Percentiles rank a stretch among this genome's conserved stretches.
phyloP scores from a whole-genome alignment of 2,888 invertebrate genomes.

The Dioctria linearis region DNA sequence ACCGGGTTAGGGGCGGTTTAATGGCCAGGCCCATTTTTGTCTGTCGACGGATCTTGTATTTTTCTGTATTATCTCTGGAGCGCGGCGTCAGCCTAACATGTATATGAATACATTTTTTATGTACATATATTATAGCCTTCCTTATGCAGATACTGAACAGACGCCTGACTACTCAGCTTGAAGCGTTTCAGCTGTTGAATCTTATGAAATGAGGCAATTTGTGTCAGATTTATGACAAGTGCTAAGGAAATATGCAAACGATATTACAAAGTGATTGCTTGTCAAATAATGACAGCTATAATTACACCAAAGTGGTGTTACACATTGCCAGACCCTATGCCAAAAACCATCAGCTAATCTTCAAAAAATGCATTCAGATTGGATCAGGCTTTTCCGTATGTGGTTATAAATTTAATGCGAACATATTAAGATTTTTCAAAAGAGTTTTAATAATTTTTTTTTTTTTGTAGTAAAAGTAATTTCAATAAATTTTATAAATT shows the following conservation, averaged over 20 bases:
- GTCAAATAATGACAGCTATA: conserved; percentile 7
- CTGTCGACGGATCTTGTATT: not conserved
- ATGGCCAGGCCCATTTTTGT: not conserved
- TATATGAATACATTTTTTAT: not conserved
- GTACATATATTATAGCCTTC: no score
- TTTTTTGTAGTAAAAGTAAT: no score
- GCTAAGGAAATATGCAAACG: not conserved
- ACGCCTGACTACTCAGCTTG: not conserved
- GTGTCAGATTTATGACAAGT: conserved; percentile 9
- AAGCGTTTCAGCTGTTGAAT: not conserved
- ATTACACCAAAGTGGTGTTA: not conserved
- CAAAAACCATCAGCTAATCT: no score
- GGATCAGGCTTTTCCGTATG: no score
- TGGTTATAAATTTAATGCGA: no score
- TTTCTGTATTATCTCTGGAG: not conserved
- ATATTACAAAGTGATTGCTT: not conserved
- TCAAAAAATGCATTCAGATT: no score
- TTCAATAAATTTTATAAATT: no score
- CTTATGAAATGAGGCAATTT: not conserved
- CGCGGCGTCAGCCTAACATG: not conserved
- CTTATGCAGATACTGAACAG: not conserved
- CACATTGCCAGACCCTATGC: no score
- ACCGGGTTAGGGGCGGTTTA: not conserved
- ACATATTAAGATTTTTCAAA: no score
- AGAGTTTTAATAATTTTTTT: no score